Evolutionary conservation across 1,140 invertebrate species (phyloP), one percentile per base, ranked within the genome.

Genomic region (Drosophila rhopaloa): DNA sequence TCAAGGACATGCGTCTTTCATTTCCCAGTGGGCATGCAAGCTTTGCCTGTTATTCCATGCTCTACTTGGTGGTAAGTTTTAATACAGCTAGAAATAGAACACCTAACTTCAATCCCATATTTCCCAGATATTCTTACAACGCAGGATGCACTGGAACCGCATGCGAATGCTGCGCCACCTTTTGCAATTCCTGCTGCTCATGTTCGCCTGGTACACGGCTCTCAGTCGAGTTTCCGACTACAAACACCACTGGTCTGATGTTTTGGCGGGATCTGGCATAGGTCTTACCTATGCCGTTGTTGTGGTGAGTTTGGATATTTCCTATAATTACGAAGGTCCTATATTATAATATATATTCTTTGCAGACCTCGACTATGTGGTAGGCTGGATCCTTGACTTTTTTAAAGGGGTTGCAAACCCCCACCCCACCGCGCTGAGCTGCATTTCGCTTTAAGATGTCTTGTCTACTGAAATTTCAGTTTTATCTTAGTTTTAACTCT

Each of bases 141-240:
- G 95, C 35, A 94, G 96, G 44, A 94, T 96, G 91, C 96, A 93
- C 11, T 96, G 94, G 96, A 93, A 94, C 51, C 94, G 94, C 24
- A 95, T 95, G 48, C 95, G 95, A 73, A 93, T 98, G 43, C 81
- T 97, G 1, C 95, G 94, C 41, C 96, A 97, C 76, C 93, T 96
- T 5, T 82, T 97, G 6, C 97, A 97, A 92, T 95, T 96, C 71
- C 48, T 95, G 6, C 94, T 95, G 19, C 90, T 98, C 11, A 93
- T 95, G 88, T 93, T 97, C 82, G 95, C 97, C 27, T 96, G 96
- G 94, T 97, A 94, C 83, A 97, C 97, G 6, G 95, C 96, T 5
- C 94, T 98, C 93, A 96, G 96, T 2, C 94, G 98, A 35, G 95
- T 99, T 27, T 97, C 97, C 4, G 97, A 99, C 94, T 98, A 99